phyloP scores from a whole-genome alignment of 2,113 vertebrate species.

The Takifugu flavidus region DNA sequence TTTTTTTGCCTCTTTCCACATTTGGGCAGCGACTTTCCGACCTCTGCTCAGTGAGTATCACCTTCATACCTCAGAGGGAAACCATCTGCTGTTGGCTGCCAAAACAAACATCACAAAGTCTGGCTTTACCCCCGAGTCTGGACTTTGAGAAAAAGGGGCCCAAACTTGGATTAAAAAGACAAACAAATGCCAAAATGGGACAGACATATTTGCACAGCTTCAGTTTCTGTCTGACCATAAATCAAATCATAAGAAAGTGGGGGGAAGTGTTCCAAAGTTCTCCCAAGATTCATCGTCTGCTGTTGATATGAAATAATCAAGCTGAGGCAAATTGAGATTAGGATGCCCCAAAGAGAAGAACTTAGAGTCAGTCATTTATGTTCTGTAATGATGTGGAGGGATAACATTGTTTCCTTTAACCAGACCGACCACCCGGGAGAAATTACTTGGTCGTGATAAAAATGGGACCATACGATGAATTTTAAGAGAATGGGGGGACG shows the following conservation, averaged over 20 bases:
- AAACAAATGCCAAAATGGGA: no score
- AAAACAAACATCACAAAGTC: no score
- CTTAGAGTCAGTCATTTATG: slow-evolving; percentile 42
- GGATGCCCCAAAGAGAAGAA: slow-evolving; percentile 5
- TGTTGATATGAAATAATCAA: slow-evolving; percentile 38
- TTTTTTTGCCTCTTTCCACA: no score
- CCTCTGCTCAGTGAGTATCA: no score
- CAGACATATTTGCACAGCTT: no score
- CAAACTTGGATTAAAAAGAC: no score
- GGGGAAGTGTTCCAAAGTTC: slow-evolving; percentile 12
- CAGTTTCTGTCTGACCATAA: no score
- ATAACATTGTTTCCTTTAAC: slow-evolving; percentile 35
- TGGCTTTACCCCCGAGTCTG: no score
- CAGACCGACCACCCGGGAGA: slow-evolving; percentile 18
- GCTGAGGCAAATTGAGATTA: slow-evolving; percentile 12
- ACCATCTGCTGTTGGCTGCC: no score
- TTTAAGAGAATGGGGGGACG: not conserved
- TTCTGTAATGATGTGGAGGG: slow-evolving; percentile 36
- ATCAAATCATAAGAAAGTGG: not conserved
- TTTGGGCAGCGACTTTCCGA: no score
- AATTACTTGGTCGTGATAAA: slow-evolving; percentile 16
- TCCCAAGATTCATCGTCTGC: slow-evolving; percentile 3
- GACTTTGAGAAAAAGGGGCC: no score
- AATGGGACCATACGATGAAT: slow-evolving; percentile 18
- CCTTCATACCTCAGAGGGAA: no score